Base-by-base conservation (phyloP, 2,888 invertebrate genomes). In the Caenorhabditis sulstoni region DNA sequence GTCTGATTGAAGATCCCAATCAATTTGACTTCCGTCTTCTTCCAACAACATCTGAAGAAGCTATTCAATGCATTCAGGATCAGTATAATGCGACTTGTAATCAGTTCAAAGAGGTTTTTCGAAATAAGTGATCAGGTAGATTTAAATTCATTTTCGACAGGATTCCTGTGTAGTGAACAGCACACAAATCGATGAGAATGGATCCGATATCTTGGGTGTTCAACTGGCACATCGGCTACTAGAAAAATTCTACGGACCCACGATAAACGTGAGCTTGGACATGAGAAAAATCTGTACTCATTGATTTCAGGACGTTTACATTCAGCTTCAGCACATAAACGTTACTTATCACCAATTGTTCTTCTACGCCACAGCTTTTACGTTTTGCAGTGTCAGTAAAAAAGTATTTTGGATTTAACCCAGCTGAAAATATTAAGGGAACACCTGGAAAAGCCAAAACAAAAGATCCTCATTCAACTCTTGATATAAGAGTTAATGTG, bases 121-220 rank as follows among this genome's bases (percentile, higher is more conserved):
- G n/a, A n/a, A n/a, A n/a, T n/a, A n/a, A n/a, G n/a, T n/a, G n/a
- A n/a, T n/a, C n/a, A n/a, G n/a, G n/a, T n/a, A n/a, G n/a, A n/a
- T n/a, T n/a, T n/a, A n/a, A n/a, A n/a, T n/a, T n/a, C n/a, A n/a
- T 50, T 47, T 16, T 18, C 7, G 7, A 7, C 29, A 50, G 22
- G 11, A 20, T 8, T 55, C 55, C 0, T 66, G 66, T 37, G 35
- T 35, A 7, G 29, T 18, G 4, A 3, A 0, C 12, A 18, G 62
- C 3, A 4, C 39, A 23, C 61, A 61, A 55, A 39, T 71, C n/a
- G 70, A 71, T 29, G 70, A 71, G 8, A 71, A 71, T n/a, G 70
- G 70, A 11, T 5, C 70, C 0, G 70, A 71, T 29, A 55, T 71
- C 0, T 18, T 71, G 12, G 70, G 70, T 9, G 0, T 39, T 0